These are phyloP conservation scores for Osmoderma eremita DNA, from an alignment of 2,888 invertebrate genomes.

Conservation along the genomic window DNA sequence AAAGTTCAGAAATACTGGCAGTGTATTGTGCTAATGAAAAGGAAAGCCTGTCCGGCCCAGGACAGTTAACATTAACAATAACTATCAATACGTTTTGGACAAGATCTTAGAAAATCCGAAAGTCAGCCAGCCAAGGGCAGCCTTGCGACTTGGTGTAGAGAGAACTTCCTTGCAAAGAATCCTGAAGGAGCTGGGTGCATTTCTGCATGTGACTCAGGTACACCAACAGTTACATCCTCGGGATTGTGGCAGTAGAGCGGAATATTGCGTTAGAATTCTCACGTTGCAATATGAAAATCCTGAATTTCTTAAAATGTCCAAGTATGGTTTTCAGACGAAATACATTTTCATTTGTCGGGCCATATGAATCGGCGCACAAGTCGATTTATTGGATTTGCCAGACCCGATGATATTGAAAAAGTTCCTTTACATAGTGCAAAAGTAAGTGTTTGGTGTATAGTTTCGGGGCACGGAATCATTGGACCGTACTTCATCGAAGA, in stretches of 20 bases:
- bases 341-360: not conserved
- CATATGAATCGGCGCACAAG: too few species aligned
- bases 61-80: too few species aligned
- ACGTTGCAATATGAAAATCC: slow-evolving; percentile 1
- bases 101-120: too few species aligned
- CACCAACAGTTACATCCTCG: slow-evolving; percentile 25
- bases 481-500: not conserved
- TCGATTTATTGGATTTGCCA: too few species aligned
- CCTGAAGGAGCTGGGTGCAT: slow-evolving; percentile 1
- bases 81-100: too few species aligned
- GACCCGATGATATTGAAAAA: not conserved
- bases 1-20: too few species aligned
- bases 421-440: slow-evolving; percentile 1
- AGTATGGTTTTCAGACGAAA: slow-evolving; percentile 10
- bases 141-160: not conserved
- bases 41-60: too few species aligned
- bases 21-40: too few species aligned
- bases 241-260: slow-evolving; percentile 21
- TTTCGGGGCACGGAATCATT: not conserved
- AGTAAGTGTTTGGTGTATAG: not conserved
- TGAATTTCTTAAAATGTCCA: slow-evolving; percentile 7
- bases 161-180: too few species aligned
- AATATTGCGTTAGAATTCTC: slow-evolving; percentile 17
- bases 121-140: not conserved
- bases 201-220: slow-evolving; percentile 7